phyloP scores from a whole-genome alignment of 2,888 invertebrate genomes.

The Cheilosia impressa region DNA sequence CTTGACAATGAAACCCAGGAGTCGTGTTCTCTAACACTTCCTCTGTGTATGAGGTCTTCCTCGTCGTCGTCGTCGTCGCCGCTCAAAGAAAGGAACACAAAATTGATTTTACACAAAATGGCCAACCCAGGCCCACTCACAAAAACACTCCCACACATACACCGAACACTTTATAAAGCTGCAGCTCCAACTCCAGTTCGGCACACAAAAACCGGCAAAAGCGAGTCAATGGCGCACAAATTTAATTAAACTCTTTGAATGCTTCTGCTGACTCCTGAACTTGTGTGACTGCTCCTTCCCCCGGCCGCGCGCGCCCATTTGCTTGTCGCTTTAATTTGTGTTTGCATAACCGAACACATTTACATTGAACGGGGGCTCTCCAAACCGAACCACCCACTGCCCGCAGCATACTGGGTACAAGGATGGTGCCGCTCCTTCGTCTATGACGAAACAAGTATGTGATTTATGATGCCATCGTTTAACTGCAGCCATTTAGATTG shows the following conservation, averaged over 20 bases:
- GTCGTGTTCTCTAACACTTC: conserved; percentile 66
- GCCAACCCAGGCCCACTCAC: conserved; percentile 45
- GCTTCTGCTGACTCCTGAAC: conserved; percentile 71
- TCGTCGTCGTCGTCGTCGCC: neutral
- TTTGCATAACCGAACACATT: conserved; percentile 72
- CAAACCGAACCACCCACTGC: conserved; percentile 2
- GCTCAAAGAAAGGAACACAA: conserved; percentile 61
- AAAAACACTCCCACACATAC: conserved; percentile 14
- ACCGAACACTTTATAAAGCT: neutral
- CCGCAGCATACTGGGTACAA: neutral
- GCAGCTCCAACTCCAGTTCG: neutral
- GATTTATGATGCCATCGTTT: conserved; percentile 72
- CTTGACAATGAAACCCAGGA: conserved; percentile 66
- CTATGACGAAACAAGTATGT: conserved; percentile 57
- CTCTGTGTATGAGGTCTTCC: neutral
- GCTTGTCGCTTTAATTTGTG: conserved; percentile 72
- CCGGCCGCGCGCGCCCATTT: conserved; percentile 45
- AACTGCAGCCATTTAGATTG: conserved; percentile 71
- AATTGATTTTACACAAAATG: conserved; percentile 74
- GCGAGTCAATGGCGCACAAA: conserved; percentile 73
- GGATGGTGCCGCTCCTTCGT: neutral
- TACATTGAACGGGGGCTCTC: conserved; percentile 28
- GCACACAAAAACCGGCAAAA: conserved; percentile 55
- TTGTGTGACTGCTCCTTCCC: conserved; percentile 37
- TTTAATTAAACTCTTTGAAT: conserved; percentile 75